Conservation (phyloP, 2,797 vertebrate species). For the Sebastes cheni region DNA sequence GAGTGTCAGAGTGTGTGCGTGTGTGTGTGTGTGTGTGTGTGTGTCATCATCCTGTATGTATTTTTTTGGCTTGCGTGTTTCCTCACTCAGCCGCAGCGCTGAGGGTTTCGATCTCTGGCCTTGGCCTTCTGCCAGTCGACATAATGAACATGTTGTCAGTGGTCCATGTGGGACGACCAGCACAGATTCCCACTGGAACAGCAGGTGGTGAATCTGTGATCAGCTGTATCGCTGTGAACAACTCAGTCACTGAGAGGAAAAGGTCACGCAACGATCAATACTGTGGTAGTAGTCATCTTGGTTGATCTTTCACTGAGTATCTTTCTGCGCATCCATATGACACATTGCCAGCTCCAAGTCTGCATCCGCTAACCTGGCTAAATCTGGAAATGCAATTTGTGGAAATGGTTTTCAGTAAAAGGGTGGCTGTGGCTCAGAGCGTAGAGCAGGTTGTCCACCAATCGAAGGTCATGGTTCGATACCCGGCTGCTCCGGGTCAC, state of each 20-base stretch:
- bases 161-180: constrained; percentile 34
- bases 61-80: constrained; percentile 32
- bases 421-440: too few relatives aligned
- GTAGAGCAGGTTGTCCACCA: too few relatives aligned
- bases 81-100: constrained; percentile 5
- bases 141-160: constrained; percentile 50
- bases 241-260: constrained; percentile 15
- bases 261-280: constrained; percentile 35
- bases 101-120: constrained; percentile 57
- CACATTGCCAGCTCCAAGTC: not conserved
- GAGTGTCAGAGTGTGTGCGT: constrained; percentile 13
- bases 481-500: too few relatives aligned
- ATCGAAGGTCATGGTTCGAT: too few relatives aligned
- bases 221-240: constrained; percentile 10
- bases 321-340: not conserved
- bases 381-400: not conserved
- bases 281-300: not conserved
- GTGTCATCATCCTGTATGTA: not conserved
- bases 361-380: not conserved
- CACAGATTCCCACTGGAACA: constrained; percentile 27
- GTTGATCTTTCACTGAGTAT: not conserved
- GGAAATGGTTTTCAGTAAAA: too few relatives aligned
- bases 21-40: constrained; percentile 18
- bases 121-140: constrained; percentile 53
- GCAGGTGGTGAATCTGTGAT: constrained; percentile 41